Evolutionary conservation across 1,140 invertebrate genomes (phyloP).

Genomic region (Carcinoscorpius rotundicauda): DNA sequence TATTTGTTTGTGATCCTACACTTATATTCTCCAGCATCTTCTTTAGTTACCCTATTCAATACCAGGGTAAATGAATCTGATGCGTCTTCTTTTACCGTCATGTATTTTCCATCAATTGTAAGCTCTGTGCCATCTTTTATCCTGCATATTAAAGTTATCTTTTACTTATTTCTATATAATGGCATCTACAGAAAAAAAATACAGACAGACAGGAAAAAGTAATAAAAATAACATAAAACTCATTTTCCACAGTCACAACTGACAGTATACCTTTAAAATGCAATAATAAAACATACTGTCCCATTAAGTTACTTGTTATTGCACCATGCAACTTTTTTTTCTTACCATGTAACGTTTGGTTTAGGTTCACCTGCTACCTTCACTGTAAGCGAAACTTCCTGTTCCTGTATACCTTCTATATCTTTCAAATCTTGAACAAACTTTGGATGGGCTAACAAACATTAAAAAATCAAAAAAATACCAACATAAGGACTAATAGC

Average conservation of each 20-base stretch:
- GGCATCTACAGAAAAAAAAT: no score
- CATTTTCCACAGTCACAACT: no score
- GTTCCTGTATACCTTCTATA: conserved; percentile 57
- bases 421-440: conserved; percentile 44
- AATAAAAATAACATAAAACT: no score
- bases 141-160: conserved; percentile 23
- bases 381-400: conserved; percentile 67
- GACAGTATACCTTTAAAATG: no score
- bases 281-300: no score
- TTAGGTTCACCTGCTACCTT: conserved; percentile 69
- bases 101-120: conserved; percentile 19
- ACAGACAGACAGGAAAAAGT: no score
- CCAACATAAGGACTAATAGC: no score
- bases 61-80: conserved; percentile 74
- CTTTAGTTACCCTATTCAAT: conserved; percentile 67
- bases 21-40: conserved; percentile 76
- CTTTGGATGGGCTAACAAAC: background rate
- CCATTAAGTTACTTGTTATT: no score
- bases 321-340: no score
- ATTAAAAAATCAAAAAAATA: no score
- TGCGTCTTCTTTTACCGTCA: conserved; percentile 73
- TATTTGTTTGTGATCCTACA: conserved; percentile 79
- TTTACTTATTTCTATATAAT: background rate
- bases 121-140: conserved; percentile 34
- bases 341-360: conserved; percentile 52